Base-by-base conservation (phyloP, 2,888 invertebrate species). In the Cabera pusaria region DNA sequence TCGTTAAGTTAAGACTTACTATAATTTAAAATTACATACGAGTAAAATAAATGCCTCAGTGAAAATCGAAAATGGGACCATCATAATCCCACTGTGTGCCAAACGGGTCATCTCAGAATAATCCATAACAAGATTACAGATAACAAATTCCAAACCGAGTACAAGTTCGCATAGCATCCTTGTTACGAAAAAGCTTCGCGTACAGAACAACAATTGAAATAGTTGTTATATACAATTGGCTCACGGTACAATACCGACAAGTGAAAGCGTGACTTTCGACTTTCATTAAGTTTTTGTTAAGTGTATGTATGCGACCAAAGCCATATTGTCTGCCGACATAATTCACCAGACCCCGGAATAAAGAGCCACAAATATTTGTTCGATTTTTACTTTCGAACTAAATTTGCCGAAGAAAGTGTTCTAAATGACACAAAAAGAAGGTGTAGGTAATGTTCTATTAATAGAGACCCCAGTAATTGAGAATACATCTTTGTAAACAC, bases 221-320 rank as follows among this genome's bases (percentile, higher is more conserved):
- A 58, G 41, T 61, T 59, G 69, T 74, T 75, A 77, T 68, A 69
- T 74, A 78, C 79, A 81, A 80, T 78, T 73, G 77, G 72, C 64
- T 59, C 68, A 68, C 72, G 72, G 72, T 74, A 80, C 81, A 77
- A 78, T 77, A 73, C 72, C 65, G 72, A 72, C 83, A 70, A 87
- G 87, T 87, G 87, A 88, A 88, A 88, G 87, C 82, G 77, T 78
- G 66, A 83, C 87, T 88, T 86, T 88, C 87, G 75, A 86, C 86
- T 86, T 86, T 86, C 87, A 78, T 87, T 84, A 77, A 75, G 78
- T 86, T 87, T 87, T 87, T 87, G 85, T 86, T 68, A 72, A 76
- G 72, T 71, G 70, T 82, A 71, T 85, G 83, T 78, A 80, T 81
- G 77, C 63, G 61, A 60, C 66, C 72, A 64, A 71, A 69, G 66